Percentiles rank a stretch among this genome's conserved stretches.
phyloP scores from a whole-genome alignment of 2,797 vertebrate species.

The Sardinella longiceps region DNA sequence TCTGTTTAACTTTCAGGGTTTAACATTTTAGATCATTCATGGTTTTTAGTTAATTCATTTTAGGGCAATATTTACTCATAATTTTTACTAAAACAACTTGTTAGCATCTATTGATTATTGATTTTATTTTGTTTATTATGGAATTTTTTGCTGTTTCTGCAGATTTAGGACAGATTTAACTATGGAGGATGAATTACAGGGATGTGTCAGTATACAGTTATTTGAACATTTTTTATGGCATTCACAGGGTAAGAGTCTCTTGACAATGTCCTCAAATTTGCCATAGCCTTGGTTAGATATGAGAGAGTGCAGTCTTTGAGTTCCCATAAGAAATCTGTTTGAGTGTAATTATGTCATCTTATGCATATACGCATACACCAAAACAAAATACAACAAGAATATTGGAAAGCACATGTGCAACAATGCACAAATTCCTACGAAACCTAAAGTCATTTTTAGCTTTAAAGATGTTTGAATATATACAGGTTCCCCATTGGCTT shows the following conservation, averaged over 20 bases:
- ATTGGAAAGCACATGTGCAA: conserved; percentile 16
- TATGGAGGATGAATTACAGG: conserved; percentile 23
- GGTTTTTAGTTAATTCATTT: conserved; percentile 2
- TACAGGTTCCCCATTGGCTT: neutral
- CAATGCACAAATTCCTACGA: conserved; percentile 13
- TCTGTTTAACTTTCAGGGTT: conserved; percentile 25
- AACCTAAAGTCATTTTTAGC: neutral
- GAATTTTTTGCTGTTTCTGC: conserved; percentile 10
- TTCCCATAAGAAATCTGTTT: conserved; percentile 8
- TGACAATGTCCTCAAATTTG: neutral
- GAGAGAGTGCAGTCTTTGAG: neutral
- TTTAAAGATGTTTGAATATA: conserved; percentile 2
- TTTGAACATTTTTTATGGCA: conserved; percentile 21
- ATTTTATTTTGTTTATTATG: too few species aligned
- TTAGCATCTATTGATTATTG: neutral
- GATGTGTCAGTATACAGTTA: conserved; percentile 10
- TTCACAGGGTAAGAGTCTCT: conserved; percentile 8
- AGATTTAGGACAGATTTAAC: neutral
- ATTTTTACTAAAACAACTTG: neutral
- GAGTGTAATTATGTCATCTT: neutral
- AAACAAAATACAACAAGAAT: neutral
- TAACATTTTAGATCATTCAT: conserved; percentile 13
- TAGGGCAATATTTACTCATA: conserved; percentile 14
- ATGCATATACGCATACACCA: conserved; percentile 22
- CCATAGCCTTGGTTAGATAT: neutral